These are phyloP conservation scores for Eupeodes latifasciatus DNA, from an alignment of 2,888 invertebrate genomes.

Conservation along the genomic window DNA sequence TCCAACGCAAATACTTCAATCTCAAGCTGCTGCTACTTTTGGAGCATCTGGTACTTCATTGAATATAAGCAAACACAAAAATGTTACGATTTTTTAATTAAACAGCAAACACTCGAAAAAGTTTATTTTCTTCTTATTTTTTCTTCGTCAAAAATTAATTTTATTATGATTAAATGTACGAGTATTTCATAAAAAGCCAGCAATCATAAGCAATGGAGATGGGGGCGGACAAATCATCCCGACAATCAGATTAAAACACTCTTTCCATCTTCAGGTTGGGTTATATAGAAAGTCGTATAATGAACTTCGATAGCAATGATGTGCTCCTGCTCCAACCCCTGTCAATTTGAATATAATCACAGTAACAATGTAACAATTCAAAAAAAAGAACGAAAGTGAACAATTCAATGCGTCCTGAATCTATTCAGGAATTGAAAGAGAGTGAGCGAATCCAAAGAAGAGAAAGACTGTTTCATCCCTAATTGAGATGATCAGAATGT, in stretches of 20 bases:
- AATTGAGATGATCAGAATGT: constrained; percentile 75
- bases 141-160: constrained; percentile 60
- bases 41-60: constrained; percentile 58
- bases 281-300: constrained; percentile 52
- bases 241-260: constrained; percentile 71
- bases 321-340: constrained; percentile 46
- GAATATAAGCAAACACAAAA: background rate
- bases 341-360: constrained; percentile 69
- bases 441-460: constrained; percentile 4
- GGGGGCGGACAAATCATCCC: constrained; percentile 65
- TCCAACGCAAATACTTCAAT: background rate
- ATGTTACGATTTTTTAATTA: constrained; percentile 59
- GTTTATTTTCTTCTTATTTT: constrained; percentile 53
- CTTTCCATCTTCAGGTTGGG: constrained; percentile 3
- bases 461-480: constrained; percentile 57
- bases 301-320: constrained; percentile 63
- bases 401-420: constrained; percentile 61
- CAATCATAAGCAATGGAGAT: background rate
- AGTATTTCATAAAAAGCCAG: constrained; percentile 18
- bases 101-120: constrained; percentile 67
- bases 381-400: constrained; percentile 53
- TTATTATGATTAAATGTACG: constrained; percentile 61
- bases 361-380: constrained; percentile 66
- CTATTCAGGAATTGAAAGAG: background rate
- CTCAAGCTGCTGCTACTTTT: background rate